Evolutionary conservation across 1,140 invertebrate species (phyloP).

Genomic region (Trachymyrmex cornetzi): DNA sequence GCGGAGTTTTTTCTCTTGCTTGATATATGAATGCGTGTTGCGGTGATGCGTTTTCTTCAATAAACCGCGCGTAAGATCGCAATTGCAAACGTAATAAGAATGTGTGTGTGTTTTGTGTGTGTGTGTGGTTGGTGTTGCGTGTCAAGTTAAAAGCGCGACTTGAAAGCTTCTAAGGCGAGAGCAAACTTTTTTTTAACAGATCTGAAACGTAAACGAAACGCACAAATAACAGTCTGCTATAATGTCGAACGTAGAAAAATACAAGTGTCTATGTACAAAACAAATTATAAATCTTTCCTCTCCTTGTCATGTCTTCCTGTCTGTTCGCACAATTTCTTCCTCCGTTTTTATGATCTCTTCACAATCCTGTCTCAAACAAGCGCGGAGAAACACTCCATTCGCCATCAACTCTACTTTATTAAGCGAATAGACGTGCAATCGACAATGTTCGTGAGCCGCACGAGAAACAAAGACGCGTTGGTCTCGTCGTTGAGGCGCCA

Average conservation of each 20-base stretch:
- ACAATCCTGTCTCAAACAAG: not conserved
- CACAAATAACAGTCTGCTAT: conserved; percentile 74
- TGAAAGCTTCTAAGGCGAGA: conserved; percentile 54
- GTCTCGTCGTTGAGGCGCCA: conserved; percentile 2
- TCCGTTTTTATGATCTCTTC: conserved; percentile 17
- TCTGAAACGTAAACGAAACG: conserved; percentile 75
- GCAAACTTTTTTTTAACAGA: conserved; percentile 68
- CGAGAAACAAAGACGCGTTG: conserved; percentile 11
- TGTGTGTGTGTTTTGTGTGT: not conserved
- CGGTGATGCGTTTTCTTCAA: not conserved
- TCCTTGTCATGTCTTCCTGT: conserved; percentile 36
- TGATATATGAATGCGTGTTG: not conserved
- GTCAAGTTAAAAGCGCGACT: conserved; percentile 43
- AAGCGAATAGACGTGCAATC: conserved; percentile 34
- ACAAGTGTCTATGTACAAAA: conserved; percentile 77
- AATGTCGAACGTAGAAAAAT: conserved; percentile 75
- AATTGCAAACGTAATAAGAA: conserved; percentile 29
- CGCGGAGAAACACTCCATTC: conserved; percentile 11
- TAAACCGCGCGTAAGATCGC: conserved; percentile 20
- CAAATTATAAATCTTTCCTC: conserved; percentile 67
- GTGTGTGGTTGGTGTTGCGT: not conserved
- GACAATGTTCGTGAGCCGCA: conserved; percentile 4
- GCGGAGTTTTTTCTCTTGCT: not conserved
- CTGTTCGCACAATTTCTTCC: conserved; percentile 31
- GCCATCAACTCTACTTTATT: not conserved